Percentiles rank a stretch among this genome's conserved stretches.
Conservation (phyloP, 2,113 vertebrate species). For the Tachuris rubrigastra region DNA sequence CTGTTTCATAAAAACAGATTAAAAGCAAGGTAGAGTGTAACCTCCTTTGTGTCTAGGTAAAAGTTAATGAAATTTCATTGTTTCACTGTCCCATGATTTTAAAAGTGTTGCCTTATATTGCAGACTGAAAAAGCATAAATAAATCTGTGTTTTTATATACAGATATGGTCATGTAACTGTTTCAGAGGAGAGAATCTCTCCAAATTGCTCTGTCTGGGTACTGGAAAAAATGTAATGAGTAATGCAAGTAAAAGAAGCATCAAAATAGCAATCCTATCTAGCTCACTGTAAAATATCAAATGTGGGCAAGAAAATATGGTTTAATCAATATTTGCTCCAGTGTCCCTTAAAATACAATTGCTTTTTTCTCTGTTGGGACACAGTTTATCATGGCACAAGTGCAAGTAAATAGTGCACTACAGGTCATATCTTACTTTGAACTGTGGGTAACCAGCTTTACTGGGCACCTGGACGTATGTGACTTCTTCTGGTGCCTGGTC, state of each 20-base stretch:
- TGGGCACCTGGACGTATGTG: not conserved
- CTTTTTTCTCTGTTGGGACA: not conserved
- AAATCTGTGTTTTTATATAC: not conserved
- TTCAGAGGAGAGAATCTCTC: not conserved
- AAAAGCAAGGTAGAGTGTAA: not conserved
- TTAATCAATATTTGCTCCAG: not conserved
- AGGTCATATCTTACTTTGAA: not conserved
- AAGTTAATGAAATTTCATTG: not conserved
- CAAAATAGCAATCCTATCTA: not conserved
- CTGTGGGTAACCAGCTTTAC: not conserved
- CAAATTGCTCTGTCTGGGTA: not conserved
- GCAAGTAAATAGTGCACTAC: not conserved
- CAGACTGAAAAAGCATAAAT: not conserved
- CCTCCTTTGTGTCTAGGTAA: not conserved
- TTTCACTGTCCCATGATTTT: not conserved
- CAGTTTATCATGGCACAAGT: not conserved
- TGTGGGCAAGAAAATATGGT: not conserved
- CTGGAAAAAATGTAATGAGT: not conserved
- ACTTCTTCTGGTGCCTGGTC: not conserved
- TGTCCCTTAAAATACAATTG: not conserved
- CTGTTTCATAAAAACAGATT: not conserved
- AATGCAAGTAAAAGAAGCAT: not conserved
- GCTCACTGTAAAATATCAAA: not conserved
- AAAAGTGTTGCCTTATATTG: not conserved
- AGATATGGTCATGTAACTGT: not conserved